Evolutionary conservation across 2,888 invertebrate species (phyloP), one percentile per base, ranked within the genome.

Genomic region (Drosophila austrosaltans): DNA sequence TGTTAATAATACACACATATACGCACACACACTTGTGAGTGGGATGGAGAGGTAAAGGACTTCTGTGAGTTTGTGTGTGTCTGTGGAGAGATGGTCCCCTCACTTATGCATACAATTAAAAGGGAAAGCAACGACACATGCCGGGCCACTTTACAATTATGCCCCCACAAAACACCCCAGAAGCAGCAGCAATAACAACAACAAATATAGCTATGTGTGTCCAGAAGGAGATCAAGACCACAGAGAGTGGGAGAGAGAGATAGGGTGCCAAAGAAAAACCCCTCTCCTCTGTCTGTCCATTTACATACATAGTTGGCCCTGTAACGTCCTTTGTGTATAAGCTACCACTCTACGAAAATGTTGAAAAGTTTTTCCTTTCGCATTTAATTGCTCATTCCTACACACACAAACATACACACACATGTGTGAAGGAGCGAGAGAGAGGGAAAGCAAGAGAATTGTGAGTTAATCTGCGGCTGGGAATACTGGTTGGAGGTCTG

Each of bases 401-500:
- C 62, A 63, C 58, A 44, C 53, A 53, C 69, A 40, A 48, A 42
- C 40, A 30, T 39, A 16, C 69, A 40, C 30, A 30, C 53, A 42
- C 44, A 30, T 42, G 10, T 3, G 28, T 30, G 7, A 12, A 25
- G 8, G n/a, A 20, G 42, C 16, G 16, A 30, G 39, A 57, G 53
- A 39, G 44, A 61, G 60, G 54, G 74, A 59, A 39, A 62, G 25
- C n/a, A 39, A 36, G n/a, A 57, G 32, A 36, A 25, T 48, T 57
- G 57, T 25, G 69, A 80, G 81, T 87, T 86, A 83, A 85, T 85
- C 82, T 87, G 69, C 53, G 83, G 76, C 64, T 69, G 61, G 64
- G 36, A 65, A 48, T 48, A 48, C 48, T 48, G 22, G 22, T 57
- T 22, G 22, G 39, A 22, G 57, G 12, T 48, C 25, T 48, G 22